These are phyloP conservation scores for Cervus canadensis DNA, from an alignment of 2,113 vertebrate species.

Conservation along the genomic window DNA sequence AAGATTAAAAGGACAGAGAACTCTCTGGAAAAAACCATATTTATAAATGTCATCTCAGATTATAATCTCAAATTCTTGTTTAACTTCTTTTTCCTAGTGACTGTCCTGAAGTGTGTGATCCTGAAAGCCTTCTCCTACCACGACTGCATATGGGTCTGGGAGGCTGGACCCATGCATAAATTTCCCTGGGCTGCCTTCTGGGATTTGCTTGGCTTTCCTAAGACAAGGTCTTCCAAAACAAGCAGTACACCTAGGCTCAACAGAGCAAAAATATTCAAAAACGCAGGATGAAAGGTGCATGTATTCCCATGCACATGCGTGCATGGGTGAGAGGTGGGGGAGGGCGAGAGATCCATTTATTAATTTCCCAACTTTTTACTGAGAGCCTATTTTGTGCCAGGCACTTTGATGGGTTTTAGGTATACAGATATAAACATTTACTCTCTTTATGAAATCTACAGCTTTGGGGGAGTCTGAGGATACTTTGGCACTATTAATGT, in stretches of 20 bases:
- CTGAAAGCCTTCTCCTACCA: background rate
- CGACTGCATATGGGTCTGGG: background rate
- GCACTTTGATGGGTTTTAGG: background rate
- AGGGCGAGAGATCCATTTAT: background rate
- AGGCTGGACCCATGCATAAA: background rate
- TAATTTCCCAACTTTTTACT: background rate
- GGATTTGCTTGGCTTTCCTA: background rate
- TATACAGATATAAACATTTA: background rate
- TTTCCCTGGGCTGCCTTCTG: background rate
- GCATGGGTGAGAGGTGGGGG: background rate
- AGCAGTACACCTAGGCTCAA: background rate
- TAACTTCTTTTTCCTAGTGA: background rate
- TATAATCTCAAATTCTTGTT: background rate
- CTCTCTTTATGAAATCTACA: background rate
- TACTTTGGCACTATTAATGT: background rate
- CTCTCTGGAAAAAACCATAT: background rate
- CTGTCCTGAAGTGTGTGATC: background rate
- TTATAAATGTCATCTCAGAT: background rate
- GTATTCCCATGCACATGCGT: too few relatives aligned
- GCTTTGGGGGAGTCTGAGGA: background rate
- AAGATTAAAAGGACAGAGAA: background rate
- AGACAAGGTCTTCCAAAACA: background rate
- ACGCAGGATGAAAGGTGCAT: background rate
- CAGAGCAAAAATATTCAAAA: background rate
- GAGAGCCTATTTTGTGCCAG: background rate